Base-by-base conservation (phyloP, 2,888 invertebrate genomes). In the Dolichopus griseipennis region DNA sequence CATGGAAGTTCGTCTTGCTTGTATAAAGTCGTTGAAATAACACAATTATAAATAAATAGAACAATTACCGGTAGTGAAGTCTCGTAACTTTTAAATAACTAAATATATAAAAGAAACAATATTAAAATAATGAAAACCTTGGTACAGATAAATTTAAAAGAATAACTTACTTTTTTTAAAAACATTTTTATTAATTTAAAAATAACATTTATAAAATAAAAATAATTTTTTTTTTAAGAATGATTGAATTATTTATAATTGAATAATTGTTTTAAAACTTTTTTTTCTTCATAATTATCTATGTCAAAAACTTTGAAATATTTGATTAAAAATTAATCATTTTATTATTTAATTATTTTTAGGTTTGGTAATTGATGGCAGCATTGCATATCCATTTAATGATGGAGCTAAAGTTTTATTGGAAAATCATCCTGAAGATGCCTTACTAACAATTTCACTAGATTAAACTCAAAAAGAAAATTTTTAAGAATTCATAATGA, bases 341-440 rank as follows among this genome's bases (percentile, higher is more conserved):
- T 64, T 37, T 63, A 65, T 34, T 67, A n/a, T 20, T 62, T 68
- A 69, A 65, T 67, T 64, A 20, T 52, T 74, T 70, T 6, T 71
- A 87, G 91, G 91, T 77, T 83, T 99, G 21, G 97, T 98, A 0
- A 88, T 99, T 27, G 99, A 99, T 79, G 98, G 99, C 34, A 94
- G 96, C 71, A 89, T 95, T 20, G 93, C 93, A 0, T 94, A 93
- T 77, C 88, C 90, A 0, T 99, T 98, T 81, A 97, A 97, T 81
- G 94, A 95, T 77, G 98, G 98, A 1, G 90, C 95, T 0, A 87
- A 90, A 72, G 97, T 93, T 0, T 79, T 89, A 10, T 81, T 99
- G 18, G 93, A 95, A 81, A 88, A 92, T 37, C 84, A 88, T 72
- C 92, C 93, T 0, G 91, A 94, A 77, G 97, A 98, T 80, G 89